Evolutionary conservation across 2,797 vertebrate genomes (phyloP).

Genomic region (Sebastes goodei): DNA sequence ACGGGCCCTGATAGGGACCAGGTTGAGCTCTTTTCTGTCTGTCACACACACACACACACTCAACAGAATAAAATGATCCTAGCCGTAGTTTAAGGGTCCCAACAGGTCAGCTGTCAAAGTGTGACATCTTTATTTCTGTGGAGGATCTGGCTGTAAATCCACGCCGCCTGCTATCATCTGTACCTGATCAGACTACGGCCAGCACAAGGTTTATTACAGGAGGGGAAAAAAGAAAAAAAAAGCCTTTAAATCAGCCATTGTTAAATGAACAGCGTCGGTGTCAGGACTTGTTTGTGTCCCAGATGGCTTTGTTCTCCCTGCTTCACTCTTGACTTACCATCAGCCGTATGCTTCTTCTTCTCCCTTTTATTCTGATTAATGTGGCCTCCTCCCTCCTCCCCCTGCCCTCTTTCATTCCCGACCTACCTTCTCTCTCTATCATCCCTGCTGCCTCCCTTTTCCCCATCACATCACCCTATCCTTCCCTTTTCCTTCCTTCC

Average conservation of each 20-base stretch:
- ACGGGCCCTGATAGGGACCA: slow-evolving; percentile 24
- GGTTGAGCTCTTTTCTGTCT: slow-evolving; percentile 28
- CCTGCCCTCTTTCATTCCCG: slow-evolving; percentile 26
- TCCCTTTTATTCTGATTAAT: slow-evolving; percentile 62
- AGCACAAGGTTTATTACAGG: slow-evolving; percentile 58
- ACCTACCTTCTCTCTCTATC: slow-evolving; percentile 41
- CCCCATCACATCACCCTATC: slow-evolving; percentile 11
- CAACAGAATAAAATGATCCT: slow-evolving; percentile 36
- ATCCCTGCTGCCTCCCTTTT: slow-evolving; percentile 8
- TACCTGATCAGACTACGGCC: slow-evolving; percentile 69
- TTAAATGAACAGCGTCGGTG: slow-evolving; percentile 62
- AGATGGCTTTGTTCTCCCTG: slow-evolving; percentile 53
- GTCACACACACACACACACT: not conserved
- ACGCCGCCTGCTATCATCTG: slow-evolving; percentile 74
- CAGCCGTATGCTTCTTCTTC: slow-evolving; percentile 29
- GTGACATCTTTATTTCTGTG: slow-evolving; percentile 82
- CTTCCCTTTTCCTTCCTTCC: slow-evolving; percentile 23
- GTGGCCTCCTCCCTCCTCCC: slow-evolving; percentile 1
- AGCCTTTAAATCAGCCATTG: slow-evolving; percentile 72
- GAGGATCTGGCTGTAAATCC: slow-evolving; percentile 72
- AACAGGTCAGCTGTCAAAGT: slow-evolving; percentile 80
- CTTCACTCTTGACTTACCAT: slow-evolving; percentile 47
- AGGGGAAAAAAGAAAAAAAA: not conserved
- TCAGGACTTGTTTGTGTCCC: slow-evolving; percentile 60
- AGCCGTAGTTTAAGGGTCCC: slow-evolving; percentile 69